Conservation (phyloP, 2,113 vertebrate genomes). For the Zapornia atra region DNA sequence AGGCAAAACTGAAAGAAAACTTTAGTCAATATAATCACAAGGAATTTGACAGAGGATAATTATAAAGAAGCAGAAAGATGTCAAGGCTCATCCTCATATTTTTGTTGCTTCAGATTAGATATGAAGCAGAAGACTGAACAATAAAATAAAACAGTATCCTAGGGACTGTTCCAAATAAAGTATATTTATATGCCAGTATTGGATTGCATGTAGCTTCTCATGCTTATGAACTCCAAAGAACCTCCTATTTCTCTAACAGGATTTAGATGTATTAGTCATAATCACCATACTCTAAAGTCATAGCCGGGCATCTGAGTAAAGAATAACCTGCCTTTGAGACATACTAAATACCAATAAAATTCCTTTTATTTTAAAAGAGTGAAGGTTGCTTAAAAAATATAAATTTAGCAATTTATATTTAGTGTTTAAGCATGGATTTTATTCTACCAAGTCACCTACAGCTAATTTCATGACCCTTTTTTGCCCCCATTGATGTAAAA, state of each 20-base stretch:
- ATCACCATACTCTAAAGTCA: neutral
- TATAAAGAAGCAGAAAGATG: neutral
- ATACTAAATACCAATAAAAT: neutral
- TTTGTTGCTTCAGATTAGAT: neutral
- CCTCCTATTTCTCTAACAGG: neutral
- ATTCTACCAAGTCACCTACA: neutral
- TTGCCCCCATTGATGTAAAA: neutral
- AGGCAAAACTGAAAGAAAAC: neutral
- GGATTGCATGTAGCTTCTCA: neutral
- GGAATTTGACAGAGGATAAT: neutral
- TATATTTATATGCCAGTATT: neutral
- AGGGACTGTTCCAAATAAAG: neutral
- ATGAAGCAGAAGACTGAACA: neutral
- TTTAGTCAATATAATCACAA: conserved; percentile 17
- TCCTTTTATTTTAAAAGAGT: neutral
- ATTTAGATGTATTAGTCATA: neutral
- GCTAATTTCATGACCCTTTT: neutral
- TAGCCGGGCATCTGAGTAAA: neutral
- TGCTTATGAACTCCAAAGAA: neutral
- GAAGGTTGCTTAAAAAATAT: neutral
- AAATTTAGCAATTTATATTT: neutral
- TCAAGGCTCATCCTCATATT: neutral
- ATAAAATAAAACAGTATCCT: neutral
- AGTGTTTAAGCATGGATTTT: neutral
- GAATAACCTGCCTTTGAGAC: neutral